These are phyloP conservation scores for Polietes domitor DNA, from an alignment of 2,888 invertebrate genomes.

Conservation along the genomic window DNA sequence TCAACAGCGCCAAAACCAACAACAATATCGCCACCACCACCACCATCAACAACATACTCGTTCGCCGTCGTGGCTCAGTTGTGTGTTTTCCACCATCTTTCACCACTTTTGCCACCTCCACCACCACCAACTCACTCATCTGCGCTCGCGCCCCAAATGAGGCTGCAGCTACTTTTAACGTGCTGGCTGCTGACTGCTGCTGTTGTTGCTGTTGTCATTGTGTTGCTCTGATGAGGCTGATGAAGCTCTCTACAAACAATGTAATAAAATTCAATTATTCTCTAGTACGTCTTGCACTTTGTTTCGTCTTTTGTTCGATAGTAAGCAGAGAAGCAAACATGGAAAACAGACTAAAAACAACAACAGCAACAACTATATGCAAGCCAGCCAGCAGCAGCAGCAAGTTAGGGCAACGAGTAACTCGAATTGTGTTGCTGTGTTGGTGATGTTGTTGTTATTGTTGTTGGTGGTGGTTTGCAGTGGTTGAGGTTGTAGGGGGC, in stretches of 20 bases:
- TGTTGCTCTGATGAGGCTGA: constrained; percentile 60
- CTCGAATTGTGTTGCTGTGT: constrained; percentile 7
- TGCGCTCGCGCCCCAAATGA: constrained; percentile 64
- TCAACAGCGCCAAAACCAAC: constrained; percentile 38
- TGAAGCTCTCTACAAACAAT: constrained; percentile 77
- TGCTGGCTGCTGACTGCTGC: constrained; percentile 32
- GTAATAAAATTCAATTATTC: constrained; percentile 81
- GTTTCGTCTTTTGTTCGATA: constrained; percentile 76
- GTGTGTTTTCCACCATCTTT: constrained; percentile 24
- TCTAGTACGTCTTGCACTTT: constrained; percentile 78
- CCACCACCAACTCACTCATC: constrained; percentile 51
- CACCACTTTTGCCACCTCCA: constrained; percentile 44
- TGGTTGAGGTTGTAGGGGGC: constrained; percentile 48
- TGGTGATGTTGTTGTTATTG: constrained; percentile 7
- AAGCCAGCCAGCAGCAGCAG: constrained; percentile 1
- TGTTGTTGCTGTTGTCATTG: constrained; percentile 36
- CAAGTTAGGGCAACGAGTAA: constrained; percentile 37
- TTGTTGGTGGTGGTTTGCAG: constrained; percentile 20
- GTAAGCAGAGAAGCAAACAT: not conserved
- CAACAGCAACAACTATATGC: not conserved
- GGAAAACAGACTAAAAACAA: constrained; percentile 18
- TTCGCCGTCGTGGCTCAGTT: constrained; percentile 42
- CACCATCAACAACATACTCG: constrained; percentile 31
- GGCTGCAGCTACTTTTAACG: constrained; percentile 52
- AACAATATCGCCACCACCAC: constrained; percentile 37